Base-by-base conservation (phyloP, 2,888 invertebrate species). In the Hofmannophila pseudospretella region DNA sequence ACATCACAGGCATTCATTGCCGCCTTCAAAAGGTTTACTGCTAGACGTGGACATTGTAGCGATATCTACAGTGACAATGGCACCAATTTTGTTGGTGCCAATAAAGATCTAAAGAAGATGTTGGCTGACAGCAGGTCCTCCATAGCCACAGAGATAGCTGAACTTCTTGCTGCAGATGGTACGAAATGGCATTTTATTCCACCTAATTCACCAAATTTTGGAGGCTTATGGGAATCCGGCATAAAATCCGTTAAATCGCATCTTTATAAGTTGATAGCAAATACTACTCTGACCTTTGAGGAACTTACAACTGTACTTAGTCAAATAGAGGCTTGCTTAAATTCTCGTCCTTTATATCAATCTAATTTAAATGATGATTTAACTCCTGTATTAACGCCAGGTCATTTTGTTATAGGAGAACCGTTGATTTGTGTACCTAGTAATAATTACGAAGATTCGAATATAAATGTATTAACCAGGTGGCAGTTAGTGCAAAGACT, bases 311-410 rank as follows among this genome's bases (percentile, higher is more conserved):
- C 45, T 13, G 27, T 39, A 7, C 22, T 47, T 28, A 14, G 7
- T 3, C 41, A 48, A 32, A 45, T 54, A 5, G 59, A 61, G 33
- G 51, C 47, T 2, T 32, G 53, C 2, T 36, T 59, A n/a, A 62
- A 62, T 32, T 56, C 55, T 1, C 40, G 60, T 8, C 58, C 58
- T 2, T 10, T 61, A 4, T n/a, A n/a, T n/a, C n/a, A n/a, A n/a
- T n/a, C n/a, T n/a, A n/a, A n/a, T n/a, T n/a, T n/a, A n/a, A n/a
- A n/a, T n/a, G n/a, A n/a, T n/a, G n/a, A n/a, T n/a, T n/a, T n/a
- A n/a, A n/a, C n/a, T n/a, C n/a, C n/a, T n/a, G n/a, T n/a, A n/a
- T n/a, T n/a, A n/a, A n/a, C n/a, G n/a, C n/a, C n/a, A n/a, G n/a
- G n/a, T n/a, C n/a, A n/a, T n/a, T n/a, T n/a, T n/a, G n/a, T n/a